These are phyloP conservation scores for Arctocebus calabarensis DNA, from an alignment of 2,797 vertebrate genomes.

Conservation along the genomic window DNA sequence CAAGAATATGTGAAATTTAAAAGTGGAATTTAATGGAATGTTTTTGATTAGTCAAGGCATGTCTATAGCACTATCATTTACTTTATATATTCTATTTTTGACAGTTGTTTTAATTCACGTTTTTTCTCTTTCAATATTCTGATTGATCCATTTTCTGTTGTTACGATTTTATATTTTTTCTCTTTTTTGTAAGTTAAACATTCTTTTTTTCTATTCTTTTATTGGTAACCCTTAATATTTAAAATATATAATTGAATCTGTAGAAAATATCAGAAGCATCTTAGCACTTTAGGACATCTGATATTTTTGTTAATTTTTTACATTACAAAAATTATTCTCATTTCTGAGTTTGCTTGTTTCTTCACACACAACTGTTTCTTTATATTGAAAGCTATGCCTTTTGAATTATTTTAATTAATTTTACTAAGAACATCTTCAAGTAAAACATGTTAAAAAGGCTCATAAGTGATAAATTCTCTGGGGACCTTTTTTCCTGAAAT, in stretches of 20 bases:
- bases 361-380: not conserved
- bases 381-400: not conserved
- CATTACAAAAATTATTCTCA: not conserved
- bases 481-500: not conserved
- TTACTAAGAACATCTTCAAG: not conserved
- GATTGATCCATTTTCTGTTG: not conserved
- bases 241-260: not conserved
- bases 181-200: slow-evolving; percentile 3
- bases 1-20: slow-evolving; percentile 26
- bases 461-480: not conserved
- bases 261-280: not conserved
- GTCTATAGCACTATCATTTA: not conserved
- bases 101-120: not conserved
- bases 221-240: not conserved
- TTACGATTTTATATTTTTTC: not conserved
- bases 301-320: not conserved
- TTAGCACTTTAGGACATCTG: not conserved
- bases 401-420: not conserved
- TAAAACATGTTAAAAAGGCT: not conserved
- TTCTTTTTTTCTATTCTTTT: slow-evolving; percentile 6
- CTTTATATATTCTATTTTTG: slow-evolving; percentile 26
- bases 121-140: not conserved
- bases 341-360: not conserved
- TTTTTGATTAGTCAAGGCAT: slow-evolving; percentile 48
- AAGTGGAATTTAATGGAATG: slow-evolving; percentile 2